A percentile compares a stretch with the other conserved stretches of the same genome.
Conservation (phyloP, 2,113 vertebrate genomes). For the Misgurnus mizolepis region DNA sequence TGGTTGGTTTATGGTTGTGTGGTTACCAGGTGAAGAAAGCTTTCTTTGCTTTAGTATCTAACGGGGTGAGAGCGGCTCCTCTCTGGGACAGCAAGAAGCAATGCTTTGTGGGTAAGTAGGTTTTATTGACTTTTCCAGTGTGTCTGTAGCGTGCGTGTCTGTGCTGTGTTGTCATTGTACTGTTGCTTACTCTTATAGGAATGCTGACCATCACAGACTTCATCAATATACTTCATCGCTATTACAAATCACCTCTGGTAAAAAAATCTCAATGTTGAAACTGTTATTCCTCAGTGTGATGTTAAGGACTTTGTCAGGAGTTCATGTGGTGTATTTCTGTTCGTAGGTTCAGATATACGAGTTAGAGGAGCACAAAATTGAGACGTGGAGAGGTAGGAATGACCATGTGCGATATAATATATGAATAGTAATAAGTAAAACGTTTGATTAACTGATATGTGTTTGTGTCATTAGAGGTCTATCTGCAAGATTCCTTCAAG, state of each 20-base stretch:
- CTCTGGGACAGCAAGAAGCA: slow-evolving; percentile 98
- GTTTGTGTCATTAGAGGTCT: slow-evolving; percentile 79
- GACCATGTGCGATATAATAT: slow-evolving; percentile 1
- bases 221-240: slow-evolving; percentile 97
- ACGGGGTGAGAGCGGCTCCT: slow-evolving; percentile 92
- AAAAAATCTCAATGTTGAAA: slow-evolving; percentile 47
- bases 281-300: background rate
- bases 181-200: slow-evolving; percentile 67
- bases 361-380: slow-evolving; percentile 97
- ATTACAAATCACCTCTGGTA: slow-evolving; percentile 97
- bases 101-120: slow-evolving; percentile 90
- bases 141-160: background rate
- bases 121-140: background rate
- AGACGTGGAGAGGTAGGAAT: slow-evolving; percentile 94
- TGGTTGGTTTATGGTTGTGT: slow-evolving; percentile 6
- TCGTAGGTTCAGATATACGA: slow-evolving; percentile 96
- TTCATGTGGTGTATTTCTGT: background rate
- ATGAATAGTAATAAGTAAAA: background rate
- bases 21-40: slow-evolving; percentile 91
- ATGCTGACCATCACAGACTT: slow-evolving; percentile 99
- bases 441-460: background rate
- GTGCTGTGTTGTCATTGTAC: background rate
- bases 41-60: slow-evolving; percentile 95
- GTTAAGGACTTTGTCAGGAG: background rate
- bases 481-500: slow-evolving; percentile 96